Evolutionary conservation across 2,888 invertebrate genomes (phyloP), one percentile per base, ranked within the genome.

Genomic region (Pterostichus madidus): DNA sequence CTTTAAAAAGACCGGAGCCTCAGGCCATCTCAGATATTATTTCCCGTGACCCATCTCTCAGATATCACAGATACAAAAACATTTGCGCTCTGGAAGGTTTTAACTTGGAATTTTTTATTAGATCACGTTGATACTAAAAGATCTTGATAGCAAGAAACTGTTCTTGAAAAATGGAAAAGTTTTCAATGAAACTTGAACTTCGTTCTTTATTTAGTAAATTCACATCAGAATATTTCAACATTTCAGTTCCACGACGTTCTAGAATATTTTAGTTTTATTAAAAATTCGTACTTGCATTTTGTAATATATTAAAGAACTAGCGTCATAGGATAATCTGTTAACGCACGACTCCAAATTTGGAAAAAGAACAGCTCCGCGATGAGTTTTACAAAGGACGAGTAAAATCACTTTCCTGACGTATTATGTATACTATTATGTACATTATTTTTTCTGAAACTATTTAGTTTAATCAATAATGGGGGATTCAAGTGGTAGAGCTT

Each of bases 21-120:
- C 64, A 35, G 64, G 64, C 64, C 64, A 64, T 64, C 64, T 64
- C 35, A 39, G 35, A 64, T 64, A 64, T 64, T 35, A 64, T 31
- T 64, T 64, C 39, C 13, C 13, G 31, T 5, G 61, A 61, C 24
- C 61, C 32, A 32, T 61, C 61, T 61, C 32, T 31, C 53, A 49
- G 6, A 56, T 32, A 11, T 10, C 32, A 39, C 7, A 5, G 35
- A 35, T 64, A 35, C n/a, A 64, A 64, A 64, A 35, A 64, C 64
- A 59, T 31, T 59, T 59, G 31, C 5, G 31, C 49, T 49, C 8
- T 3, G 17, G 59, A 59, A 11, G 59, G 31, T 39, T 64, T 64
- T 13, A 64, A 64, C 64, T 64, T 35, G n/a, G 39, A 64, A 39
- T 64, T 64, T 64, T 64, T 64, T 39, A 39, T 64, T 64, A 64